phyloP scores from a whole-genome alignment of 2,888 invertebrate genomes.

The Macaria notata region DNA sequence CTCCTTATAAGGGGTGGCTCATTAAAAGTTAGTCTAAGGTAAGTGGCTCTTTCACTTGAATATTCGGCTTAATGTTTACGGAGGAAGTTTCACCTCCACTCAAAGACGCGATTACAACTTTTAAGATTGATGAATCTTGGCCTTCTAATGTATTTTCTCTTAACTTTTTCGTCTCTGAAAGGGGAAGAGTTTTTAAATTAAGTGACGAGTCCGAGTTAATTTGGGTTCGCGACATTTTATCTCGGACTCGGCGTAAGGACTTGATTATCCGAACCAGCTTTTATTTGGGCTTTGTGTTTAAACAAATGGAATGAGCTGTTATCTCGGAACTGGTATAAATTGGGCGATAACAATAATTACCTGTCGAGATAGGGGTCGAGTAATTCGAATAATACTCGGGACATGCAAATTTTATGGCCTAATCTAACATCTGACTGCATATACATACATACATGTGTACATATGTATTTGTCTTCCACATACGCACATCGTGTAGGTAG shows the following conservation, averaged over 20 bases:
- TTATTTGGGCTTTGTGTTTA: constrained; percentile 12
- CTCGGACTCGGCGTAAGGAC: constrained; percentile 28
- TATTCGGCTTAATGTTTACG: constrained; percentile 38
- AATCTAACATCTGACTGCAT: constrained; percentile 10
- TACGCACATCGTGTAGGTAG: no score
- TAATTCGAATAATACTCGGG: constrained; percentile 41
- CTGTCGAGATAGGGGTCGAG: constrained; percentile 34
- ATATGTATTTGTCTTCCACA: no score
- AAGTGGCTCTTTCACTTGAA: constrained; percentile 33
- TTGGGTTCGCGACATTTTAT: constrained; percentile 36
- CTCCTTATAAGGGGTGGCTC: constrained; percentile 29
- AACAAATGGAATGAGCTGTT: constrained; percentile 12
- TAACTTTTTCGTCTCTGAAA: constrained; percentile 37
- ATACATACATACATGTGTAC: background rate
- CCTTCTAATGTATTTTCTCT: constrained; percentile 50
- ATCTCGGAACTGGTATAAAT: constrained; percentile 14
- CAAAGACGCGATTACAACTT: constrained; percentile 64
- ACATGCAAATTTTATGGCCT: constrained; percentile 49
- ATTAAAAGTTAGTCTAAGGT: constrained; percentile 42
- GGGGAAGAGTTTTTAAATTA: constrained; percentile 46
- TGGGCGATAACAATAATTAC: constrained; percentile 41
- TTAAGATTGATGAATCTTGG: constrained; percentile 66
- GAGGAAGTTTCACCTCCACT: constrained; percentile 42
- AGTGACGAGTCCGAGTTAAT: constrained; percentile 43
- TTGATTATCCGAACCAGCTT: constrained; percentile 35